Conservation (phyloP, 2,888 invertebrate genomes). For the Drosophila sordidula region DNA sequence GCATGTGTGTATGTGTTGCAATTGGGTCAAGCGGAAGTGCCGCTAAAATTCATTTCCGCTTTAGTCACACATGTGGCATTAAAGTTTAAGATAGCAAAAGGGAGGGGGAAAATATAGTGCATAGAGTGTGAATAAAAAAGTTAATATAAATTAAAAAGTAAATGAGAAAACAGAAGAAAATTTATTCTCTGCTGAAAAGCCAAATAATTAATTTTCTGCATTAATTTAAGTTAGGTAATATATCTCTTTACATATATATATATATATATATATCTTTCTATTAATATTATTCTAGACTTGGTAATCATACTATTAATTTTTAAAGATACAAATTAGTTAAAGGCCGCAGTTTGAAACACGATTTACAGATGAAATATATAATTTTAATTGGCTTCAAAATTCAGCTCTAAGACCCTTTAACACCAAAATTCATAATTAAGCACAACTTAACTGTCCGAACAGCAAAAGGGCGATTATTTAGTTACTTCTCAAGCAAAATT, state of each 20-base stretch:
- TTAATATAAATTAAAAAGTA: background rate
- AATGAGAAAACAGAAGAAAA: background rate
- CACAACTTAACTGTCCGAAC: background rate
- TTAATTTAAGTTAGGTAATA: too few relatives aligned
- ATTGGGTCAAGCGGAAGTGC: conserved; percentile 63
- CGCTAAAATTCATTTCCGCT: conserved; percentile 62
- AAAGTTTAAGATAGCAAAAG: background rate
- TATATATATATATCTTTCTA: too few relatives aligned
- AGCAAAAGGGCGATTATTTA: background rate
- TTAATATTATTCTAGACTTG: background rate
- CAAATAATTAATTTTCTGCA: background rate
- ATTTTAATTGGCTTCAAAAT: conserved; percentile 5
- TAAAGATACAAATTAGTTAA: background rate
- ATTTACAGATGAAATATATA: background rate
- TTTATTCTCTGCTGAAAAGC: background rate
- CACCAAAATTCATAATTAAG: background rate
- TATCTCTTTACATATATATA: too few relatives aligned
- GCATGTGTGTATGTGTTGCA: conserved; percentile 11
- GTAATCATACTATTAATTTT: background rate
- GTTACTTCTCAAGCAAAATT: background rate
- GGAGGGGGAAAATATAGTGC: background rate
- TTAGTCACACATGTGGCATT: conserved; percentile 16
- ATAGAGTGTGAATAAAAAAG: conserved; percentile 2
- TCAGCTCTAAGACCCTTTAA: background rate
- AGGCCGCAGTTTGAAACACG: background rate